Evolutionary conservation across 1,140 invertebrate genomes (phyloP).

Genomic region (Achroia grisella): DNA sequence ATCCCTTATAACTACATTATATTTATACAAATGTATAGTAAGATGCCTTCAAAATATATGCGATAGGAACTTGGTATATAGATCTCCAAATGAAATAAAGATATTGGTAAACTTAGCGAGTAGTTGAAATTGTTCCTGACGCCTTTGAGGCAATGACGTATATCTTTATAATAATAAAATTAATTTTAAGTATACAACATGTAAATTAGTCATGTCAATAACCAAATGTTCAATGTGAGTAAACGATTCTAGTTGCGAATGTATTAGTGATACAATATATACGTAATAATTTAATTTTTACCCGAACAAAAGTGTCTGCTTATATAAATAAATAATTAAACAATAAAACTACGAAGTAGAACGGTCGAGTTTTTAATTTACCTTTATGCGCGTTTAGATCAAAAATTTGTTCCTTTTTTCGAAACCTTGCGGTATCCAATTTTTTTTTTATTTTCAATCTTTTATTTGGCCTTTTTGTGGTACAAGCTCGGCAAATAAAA

Average conservation of each 20-base stretch:
- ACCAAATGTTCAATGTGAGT: conserved; percentile 72
- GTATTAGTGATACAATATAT: conserved; percentile 73
- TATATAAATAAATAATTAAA: conserved; percentile 65
- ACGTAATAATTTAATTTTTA: conserved; percentile 74
- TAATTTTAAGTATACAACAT: conserved; percentile 61
- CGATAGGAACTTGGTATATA: conserved; percentile 50
- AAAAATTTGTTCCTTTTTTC: too few relatives aligned
- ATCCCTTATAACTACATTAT: too few relatives aligned
- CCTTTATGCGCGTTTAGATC: too few relatives aligned
- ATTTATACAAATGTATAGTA: background rate
- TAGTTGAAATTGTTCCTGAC: conserved; percentile 72
- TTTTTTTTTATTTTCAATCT: conserved; percentile 14
- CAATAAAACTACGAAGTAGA: conserved; percentile 72
- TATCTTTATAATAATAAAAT: conserved; percentile 50
- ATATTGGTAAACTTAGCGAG: conserved; percentile 63
- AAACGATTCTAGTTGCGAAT: conserved; percentile 71
- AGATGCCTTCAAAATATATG: conserved; percentile 59
- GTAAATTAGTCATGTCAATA: conserved; percentile 64
- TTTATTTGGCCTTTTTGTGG: too few relatives aligned
- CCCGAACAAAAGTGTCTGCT: conserved; percentile 66
- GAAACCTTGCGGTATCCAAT: conserved; percentile 7
- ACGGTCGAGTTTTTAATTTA: background rate
- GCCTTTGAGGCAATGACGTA: conserved; percentile 66
- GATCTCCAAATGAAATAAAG: conserved; percentile 50
- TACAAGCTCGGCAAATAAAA: too few relatives aligned